Percentiles rank a stretch among this genome's conserved stretches.
These are phyloP conservation scores for Yponomeuta plumbellus DNA, from an alignment of 2,888 invertebrate genomes.

Conservation along the genomic window DNA sequence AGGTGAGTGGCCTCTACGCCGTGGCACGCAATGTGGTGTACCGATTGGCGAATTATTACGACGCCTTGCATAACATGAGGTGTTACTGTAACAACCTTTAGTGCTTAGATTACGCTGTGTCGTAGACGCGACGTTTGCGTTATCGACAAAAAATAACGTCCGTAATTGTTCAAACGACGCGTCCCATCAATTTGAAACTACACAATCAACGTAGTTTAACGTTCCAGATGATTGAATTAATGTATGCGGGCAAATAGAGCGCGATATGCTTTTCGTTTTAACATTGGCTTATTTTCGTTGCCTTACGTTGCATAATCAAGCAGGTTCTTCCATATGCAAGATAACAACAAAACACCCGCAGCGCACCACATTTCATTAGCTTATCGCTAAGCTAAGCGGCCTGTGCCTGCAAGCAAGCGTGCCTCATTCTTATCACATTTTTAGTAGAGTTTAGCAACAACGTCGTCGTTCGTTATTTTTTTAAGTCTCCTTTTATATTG, in stretches of 20 bases:
- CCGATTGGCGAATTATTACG: slow-evolving; percentile 36
- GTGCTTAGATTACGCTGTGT: background rate
- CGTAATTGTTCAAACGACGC: background rate
- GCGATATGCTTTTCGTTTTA: slow-evolving; percentile 7
- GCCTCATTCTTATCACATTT: slow-evolving; percentile 18
- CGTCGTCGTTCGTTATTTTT: slow-evolving; percentile 2
- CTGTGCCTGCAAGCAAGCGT: slow-evolving; percentile 19
- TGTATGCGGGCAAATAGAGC: background rate
- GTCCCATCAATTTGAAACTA: background rate
- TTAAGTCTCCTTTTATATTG: slow-evolving; percentile 6
- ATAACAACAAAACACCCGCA: slow-evolving; percentile 17
- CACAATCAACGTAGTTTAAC: background rate
- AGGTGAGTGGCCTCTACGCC: slow-evolving; percentile 51
- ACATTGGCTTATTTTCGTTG: background rate
- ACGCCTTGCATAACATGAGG: slow-evolving; percentile 18
- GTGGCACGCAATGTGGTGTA: slow-evolving; percentile 42
- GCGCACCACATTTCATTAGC: slow-evolving; percentile 23
- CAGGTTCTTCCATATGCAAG: slow-evolving; percentile 16
- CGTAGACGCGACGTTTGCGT: too few species aligned
- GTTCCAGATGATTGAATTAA: background rate
- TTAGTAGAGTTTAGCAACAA: slow-evolving; percentile 14
- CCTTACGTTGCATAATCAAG: slow-evolving; percentile 11
- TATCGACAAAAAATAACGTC: background rate
- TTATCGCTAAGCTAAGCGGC: slow-evolving; percentile 25
- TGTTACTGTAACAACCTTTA: background rate